Evolutionary conservation across 2,888 invertebrate genomes (phyloP).

Genomic region (Drosophila austrosaltans): DNA sequence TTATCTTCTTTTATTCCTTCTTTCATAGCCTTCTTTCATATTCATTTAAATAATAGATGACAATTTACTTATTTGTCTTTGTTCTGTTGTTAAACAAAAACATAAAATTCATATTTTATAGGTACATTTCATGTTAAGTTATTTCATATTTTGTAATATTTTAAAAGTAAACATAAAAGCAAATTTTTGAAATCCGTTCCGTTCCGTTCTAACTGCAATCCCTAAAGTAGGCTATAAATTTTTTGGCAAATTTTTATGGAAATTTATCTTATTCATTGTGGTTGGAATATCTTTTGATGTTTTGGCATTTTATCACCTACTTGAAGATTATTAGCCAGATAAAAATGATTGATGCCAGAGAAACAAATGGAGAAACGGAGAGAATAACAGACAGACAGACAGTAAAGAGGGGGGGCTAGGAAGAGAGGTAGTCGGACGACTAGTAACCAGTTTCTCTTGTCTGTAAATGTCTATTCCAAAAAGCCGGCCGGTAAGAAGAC

Average conservation of each 20-base stretch:
- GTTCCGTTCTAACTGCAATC: background rate
- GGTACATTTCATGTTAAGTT: too few relatives aligned
- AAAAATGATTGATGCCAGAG: background rate
- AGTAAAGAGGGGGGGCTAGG: constrained; percentile 26
- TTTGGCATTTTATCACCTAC: background rate
- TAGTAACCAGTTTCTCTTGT: background rate
- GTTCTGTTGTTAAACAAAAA: too few relatives aligned
- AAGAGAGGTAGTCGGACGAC: background rate
- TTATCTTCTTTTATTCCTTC: too few relatives aligned
- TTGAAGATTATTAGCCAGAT: background rate
- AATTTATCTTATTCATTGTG: background rate
- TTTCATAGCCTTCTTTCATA: too few relatives aligned
- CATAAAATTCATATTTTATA: too few relatives aligned
- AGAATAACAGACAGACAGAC: background rate
- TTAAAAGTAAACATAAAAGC: too few relatives aligned
- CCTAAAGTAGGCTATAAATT: constrained; percentile 6
- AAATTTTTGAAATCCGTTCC: too few relatives aligned
- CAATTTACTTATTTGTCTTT: too few relatives aligned
- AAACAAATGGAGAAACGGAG: too few relatives aligned
- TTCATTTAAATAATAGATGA: too few relatives aligned
- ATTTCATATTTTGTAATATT: too few relatives aligned
- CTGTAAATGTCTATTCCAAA: constrained; percentile 2
- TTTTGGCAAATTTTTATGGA: background rate
- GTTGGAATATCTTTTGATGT: background rate
- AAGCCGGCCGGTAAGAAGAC: background rate